A percentile compares a stretch with the other conserved stretches of the same genome.
Conservation (phyloP, 2,113 vertebrate genomes). For the Leucopternis melanops region DNA sequence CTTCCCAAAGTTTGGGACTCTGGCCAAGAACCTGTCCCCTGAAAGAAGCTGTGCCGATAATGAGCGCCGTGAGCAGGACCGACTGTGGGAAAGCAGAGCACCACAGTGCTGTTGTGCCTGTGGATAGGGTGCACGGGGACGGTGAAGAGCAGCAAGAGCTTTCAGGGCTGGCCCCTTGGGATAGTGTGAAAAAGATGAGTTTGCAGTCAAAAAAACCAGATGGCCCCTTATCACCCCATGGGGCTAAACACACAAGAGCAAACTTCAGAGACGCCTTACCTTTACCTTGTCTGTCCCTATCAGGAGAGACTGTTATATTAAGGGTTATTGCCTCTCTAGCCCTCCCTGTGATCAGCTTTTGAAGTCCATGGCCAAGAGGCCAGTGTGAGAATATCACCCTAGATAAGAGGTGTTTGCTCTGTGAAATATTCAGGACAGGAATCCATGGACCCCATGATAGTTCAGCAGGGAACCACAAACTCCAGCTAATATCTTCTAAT, state of each 20-base stretch:
- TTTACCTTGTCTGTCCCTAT: constrained; percentile 68
- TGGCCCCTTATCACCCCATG: constrained; percentile 77
- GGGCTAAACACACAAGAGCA: constrained; percentile 75
- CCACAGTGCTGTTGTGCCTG: no score
- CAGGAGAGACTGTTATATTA: constrained; percentile 62
- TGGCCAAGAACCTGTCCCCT: not conserved
- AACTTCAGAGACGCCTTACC: constrained; percentile 71
- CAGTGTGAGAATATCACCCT: constrained; percentile 66
- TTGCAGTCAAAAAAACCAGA: constrained; percentile 70
- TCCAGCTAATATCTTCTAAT: constrained; percentile 67
- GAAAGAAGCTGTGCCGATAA: no score
- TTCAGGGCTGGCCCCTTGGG: no score
- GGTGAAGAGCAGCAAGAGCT: no score
- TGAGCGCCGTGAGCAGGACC: no score
- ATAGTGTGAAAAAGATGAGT: constrained; percentile 68
- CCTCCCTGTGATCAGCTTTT: constrained; percentile 70
- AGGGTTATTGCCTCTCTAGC: constrained; percentile 71
- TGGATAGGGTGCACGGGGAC: no score
- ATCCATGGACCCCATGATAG: constrained; percentile 44
- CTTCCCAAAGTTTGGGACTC: not conserved
- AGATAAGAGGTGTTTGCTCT: constrained; percentile 74
- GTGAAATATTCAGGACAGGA: constrained; percentile 57
- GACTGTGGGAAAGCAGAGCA: no score
- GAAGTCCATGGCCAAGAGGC: constrained; percentile 78
- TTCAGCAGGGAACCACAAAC: constrained; percentile 68